A percentile compares a stretch with the other conserved stretches of the same genome.
These are phyloP conservation scores for Rhyacophila brunnea DNA, from an alignment of 1,140 invertebrate genomes.

Conservation along the genomic window DNA sequence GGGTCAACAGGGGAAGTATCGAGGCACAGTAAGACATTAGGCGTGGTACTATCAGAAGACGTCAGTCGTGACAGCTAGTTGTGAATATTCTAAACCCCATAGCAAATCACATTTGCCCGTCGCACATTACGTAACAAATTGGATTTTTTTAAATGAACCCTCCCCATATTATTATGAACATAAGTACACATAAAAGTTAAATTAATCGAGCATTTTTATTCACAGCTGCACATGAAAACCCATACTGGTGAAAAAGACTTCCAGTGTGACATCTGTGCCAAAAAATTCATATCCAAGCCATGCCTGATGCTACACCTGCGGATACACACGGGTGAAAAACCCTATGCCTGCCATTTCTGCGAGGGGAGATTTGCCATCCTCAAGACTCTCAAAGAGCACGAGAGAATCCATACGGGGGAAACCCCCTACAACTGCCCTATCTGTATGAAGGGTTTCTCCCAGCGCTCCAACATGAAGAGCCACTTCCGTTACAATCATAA, in stretches of 20 bases:
- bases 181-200: no score
- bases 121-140: no score
- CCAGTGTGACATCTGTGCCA: slow-evolving; percentile 46
- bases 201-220: no score
- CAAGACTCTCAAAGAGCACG: slow-evolving; percentile 48
- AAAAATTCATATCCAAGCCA: slow-evolving; percentile 32
- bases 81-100: no score
- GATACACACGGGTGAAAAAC: slow-evolving; percentile 32
- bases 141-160: no score
- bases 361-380: slow-evolving; percentile 19
- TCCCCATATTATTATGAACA: no score
- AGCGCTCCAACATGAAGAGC: slow-evolving; percentile 31
- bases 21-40: no score
- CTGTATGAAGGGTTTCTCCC: slow-evolving; percentile 43
- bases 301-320: slow-evolving; percentile 32
- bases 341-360: slow-evolving; percentile 36
- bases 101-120: no score
- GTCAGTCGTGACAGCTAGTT: no score
- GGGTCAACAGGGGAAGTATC: no score
- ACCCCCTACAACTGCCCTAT: slow-evolving; percentile 50
- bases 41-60: no score
- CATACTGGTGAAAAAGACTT: slow-evolving; percentile 51
- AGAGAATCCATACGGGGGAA: slow-evolving; percentile 60
- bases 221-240: slow-evolving; percentile 40
- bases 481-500: slow-evolving; percentile 29